These are phyloP conservation scores for Campopleginae sp. DNA, from an alignment of 2,888 invertebrate species.

Conservation along the genomic window DNA sequence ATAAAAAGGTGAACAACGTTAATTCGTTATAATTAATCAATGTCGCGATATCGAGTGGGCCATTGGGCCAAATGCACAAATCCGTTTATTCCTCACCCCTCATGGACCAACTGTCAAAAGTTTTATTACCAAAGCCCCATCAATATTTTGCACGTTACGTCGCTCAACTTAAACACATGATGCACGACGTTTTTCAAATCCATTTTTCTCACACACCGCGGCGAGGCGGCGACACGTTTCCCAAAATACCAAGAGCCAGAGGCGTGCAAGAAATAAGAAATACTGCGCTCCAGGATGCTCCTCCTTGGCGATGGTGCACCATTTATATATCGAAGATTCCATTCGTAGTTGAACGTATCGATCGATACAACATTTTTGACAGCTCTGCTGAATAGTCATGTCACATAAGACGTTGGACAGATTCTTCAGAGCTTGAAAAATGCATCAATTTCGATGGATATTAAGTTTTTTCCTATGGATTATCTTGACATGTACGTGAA, in stretches of 20 bases:
- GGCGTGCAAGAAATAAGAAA: conserved; percentile 20
- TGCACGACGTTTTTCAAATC: conserved; percentile 38
- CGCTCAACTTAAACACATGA: conserved; percentile 29
- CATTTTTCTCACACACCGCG: conserved; percentile 37
- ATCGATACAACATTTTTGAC: background rate
- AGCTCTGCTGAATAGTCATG: conserved; percentile 65
- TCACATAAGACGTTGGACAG: conserved; percentile 67
- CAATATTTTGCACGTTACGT: conserved; percentile 8
- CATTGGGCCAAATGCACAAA: background rate
- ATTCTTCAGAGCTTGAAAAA: background rate
- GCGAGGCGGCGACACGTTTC: conserved; percentile 27
- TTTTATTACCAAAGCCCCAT: conserved; percentile 11
- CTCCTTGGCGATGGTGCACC: background rate
- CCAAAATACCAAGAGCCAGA: conserved; percentile 10
- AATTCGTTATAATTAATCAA: background rate
- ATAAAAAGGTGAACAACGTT: background rate
- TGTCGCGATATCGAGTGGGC: background rate
- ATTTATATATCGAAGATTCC: background rate
- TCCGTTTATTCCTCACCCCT: background rate
- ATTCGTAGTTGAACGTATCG: background rate
- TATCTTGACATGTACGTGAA: conserved; percentile 1
- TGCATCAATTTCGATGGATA: background rate
- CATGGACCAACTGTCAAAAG: conserved; percentile 1
- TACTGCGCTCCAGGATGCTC: background rate
- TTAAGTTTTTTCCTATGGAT: background rate